phyloP scores from a whole-genome alignment of 2,113 vertebrate genomes.

The Vombatus ursinus region DNA sequence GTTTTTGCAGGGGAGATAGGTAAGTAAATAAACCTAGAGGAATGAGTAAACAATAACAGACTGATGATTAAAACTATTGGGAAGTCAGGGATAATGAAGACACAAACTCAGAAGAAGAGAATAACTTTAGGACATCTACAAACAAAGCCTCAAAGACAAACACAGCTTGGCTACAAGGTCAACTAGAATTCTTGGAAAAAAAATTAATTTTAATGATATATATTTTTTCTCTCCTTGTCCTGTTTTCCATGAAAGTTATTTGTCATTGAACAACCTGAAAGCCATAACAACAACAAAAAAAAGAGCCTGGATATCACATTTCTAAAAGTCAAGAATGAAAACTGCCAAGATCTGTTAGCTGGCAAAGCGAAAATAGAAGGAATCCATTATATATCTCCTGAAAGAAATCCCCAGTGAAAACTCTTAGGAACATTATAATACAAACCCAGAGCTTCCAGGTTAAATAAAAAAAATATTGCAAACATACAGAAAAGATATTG shows the following conservation, averaged over 20 bases:
- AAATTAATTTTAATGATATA: neutral
- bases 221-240: neutral
- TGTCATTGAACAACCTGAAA: neutral
- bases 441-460: no score
- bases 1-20: neutral
- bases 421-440: no score
- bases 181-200: neutral
- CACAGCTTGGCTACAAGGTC: neutral
- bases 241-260: neutral
- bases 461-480: no score
- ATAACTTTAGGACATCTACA: neutral
- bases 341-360: no score
- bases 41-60: neutral
- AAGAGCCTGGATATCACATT: neutral
- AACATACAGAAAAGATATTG: no score
- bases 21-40: neutral
- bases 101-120: neutral
- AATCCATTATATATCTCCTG: no score
- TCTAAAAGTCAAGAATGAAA: neutral
- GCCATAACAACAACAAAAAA: neutral
- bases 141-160: neutral
- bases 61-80: neutral
- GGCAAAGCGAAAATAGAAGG: no score
- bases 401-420: no score
- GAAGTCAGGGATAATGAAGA: neutral